Conservation (phyloP, 2,113 vertebrate species). For the Caretta caretta region DNA sequence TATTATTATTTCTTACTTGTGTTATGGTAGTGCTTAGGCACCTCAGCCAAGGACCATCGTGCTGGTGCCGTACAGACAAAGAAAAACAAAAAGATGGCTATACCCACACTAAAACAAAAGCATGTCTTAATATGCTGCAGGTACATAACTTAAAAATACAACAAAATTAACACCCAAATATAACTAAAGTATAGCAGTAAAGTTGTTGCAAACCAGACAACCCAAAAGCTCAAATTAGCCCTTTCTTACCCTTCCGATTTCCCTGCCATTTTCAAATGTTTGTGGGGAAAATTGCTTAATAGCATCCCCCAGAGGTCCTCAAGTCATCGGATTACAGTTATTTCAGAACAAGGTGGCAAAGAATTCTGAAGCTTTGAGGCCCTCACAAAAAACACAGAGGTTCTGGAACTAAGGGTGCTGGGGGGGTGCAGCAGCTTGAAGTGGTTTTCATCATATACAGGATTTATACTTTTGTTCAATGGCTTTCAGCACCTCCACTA, state of each 20-base stretch:
- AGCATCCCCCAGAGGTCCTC: neutral
- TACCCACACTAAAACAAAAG: conserved; percentile 8
- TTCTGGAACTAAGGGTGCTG: no score
- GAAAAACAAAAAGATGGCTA: neutral
- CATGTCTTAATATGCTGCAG: neutral
- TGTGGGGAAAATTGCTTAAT: neutral
- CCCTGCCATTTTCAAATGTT: neutral
- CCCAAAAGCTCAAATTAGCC: neutral
- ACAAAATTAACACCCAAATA: neutral
- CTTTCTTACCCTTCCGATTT: neutral
- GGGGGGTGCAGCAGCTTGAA: no score
- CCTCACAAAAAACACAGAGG: accelerated
- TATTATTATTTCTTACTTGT: accelerated
- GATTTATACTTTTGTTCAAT: no score
- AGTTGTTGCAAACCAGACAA: neutral
- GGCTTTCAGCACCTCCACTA: no score
- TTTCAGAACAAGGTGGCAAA: neutral
- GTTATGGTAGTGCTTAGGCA: neutral
- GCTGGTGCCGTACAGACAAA: neutral
- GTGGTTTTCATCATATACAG: no score
- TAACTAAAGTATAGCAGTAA: neutral
- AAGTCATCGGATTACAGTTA: neutral
- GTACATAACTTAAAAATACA: neutral
- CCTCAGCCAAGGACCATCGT: neutral
- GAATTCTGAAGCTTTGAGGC: neutral